These are phyloP conservation scores for Petrocephalus microphthalmus DNA, from an alignment of 2,113 vertebrate genomes.

Conservation along the genomic window DNA sequence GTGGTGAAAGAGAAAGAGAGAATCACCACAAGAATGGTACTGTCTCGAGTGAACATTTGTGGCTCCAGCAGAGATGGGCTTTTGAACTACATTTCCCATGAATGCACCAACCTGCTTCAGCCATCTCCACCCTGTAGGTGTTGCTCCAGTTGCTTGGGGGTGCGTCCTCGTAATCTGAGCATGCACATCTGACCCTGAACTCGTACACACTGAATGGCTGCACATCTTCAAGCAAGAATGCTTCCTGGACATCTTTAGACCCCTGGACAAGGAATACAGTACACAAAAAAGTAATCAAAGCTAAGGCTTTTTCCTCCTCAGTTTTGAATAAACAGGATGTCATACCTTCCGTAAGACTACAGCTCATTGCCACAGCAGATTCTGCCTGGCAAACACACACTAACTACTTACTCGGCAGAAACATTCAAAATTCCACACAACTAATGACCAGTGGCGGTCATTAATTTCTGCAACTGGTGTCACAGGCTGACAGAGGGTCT, in stretches of 20 bases:
- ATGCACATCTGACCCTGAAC: slow-evolving; percentile 59
- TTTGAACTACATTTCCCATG: not conserved
- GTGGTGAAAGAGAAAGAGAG: slow-evolving; percentile 4
- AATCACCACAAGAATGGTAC: not conserved
- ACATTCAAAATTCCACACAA: not conserved
- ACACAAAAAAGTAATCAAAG: not conserved
- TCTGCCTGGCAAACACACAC: not conserved
- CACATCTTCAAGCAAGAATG: slow-evolving; percentile 31
- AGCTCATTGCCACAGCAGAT: not conserved
- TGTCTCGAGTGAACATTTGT: not conserved
- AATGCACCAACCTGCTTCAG: slow-evolving; percentile 50
- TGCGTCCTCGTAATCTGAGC: not conserved
- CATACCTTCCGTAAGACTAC: not conserved
- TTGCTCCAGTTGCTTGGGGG: slow-evolving; percentile 61
- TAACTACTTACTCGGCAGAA: not conserved
- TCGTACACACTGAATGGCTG: slow-evolving; percentile 47
- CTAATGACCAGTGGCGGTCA: not conserved
- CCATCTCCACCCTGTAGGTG: slow-evolving; percentile 32
- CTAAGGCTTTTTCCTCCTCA: no score
- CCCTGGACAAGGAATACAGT: slow-evolving; percentile 25
- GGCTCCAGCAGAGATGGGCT: not conserved
- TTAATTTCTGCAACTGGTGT: not conserved
- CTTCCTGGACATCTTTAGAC: not conserved
- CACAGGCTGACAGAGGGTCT: not conserved
- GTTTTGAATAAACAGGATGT: not conserved